Evolutionary conservation across 1,140 invertebrate species (phyloP), one percentile per base, ranked within the genome.

Genomic region (Hypothenemus hampei): DNA sequence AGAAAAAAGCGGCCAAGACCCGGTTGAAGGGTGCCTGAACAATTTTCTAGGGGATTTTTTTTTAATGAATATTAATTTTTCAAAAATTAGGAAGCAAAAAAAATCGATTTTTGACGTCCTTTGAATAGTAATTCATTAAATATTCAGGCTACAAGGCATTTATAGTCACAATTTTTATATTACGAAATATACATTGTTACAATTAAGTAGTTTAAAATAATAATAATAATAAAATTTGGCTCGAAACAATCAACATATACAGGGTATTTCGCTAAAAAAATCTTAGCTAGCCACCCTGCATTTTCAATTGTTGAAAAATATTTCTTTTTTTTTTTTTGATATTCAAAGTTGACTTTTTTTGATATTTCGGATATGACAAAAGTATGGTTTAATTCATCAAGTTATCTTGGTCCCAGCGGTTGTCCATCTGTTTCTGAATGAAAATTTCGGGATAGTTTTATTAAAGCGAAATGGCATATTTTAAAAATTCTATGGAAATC

Each of bases 111-210:
- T 29, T 6, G n/a, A 29, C 26, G 26, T 7, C 6, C 6, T 29
- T n/a, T 7, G 26, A n/a, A n/a, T n/a, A 6, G 26, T n/a, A 29
- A 6, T 29, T 29, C 26, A 29, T 6, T 29, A 35, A 57, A 69
- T 69, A 64, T 67, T 68, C 64, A 69, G 61, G 67, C 66, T 69
- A 70, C 67, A 70, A 69, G 69, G 69, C 69, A 70, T 65, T 69
- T 69, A 61, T 70, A 70, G 67, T 70, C 67, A 70, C 67, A 64
- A 65, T 65, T 65, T 65, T 64, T 61, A 62, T n/a, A n/a, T n/a
- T 64, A 55, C 53, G 59, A 62, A 50, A 62, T 46, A 60, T 57
- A 39, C n/a, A 46, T n/a, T n/a, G n/a, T 49, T 37, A 52, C 59
- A 55, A n/a, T n/a, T n/a, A n/a, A n/a, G n/a, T n/a, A n/a, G n/a